phyloP scores from a whole-genome alignment of 2,797 vertebrate genomes.

The Galago senegalensis region DNA sequence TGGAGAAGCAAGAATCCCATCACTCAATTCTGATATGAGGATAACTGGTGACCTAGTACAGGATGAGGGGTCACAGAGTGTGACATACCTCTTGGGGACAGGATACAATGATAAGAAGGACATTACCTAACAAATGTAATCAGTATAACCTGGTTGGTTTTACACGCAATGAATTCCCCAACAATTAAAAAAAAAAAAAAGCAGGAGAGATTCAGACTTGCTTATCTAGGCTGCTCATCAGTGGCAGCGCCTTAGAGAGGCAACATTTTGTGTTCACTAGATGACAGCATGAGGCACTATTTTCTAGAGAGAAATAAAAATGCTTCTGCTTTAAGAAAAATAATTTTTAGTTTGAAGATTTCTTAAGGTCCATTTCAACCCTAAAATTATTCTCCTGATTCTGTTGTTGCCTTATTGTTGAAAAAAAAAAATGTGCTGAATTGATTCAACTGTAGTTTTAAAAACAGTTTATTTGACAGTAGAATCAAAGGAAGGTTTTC shows the following conservation, averaged over 20 bases:
- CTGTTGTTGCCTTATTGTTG: background rate
- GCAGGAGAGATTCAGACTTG: background rate
- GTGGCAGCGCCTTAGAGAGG: background rate
- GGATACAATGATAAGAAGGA: no score
- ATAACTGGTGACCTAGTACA: no score
- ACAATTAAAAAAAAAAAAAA: background rate
- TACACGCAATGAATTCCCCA: no score
- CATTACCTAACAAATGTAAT: no score
- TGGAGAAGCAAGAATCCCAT: no score
- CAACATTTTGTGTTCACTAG: background rate
- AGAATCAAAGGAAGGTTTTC: background rate
- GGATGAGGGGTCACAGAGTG: no score
- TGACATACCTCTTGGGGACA: no score
- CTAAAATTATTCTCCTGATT: slow-evolving; percentile 25
- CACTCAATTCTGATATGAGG: no score
- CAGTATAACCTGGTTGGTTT: no score
- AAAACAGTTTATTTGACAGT: background rate
- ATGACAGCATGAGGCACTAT: background rate
- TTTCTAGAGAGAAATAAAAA: background rate
- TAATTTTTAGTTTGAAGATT: background rate
- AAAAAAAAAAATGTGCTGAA: background rate
- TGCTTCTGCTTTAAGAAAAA: background rate
- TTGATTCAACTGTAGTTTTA: background rate
- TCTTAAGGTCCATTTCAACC: background rate
- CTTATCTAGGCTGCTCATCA: background rate